Evolutionary conservation across 2,113 vertebrate species (phyloP).

Genomic region (Centrocercus urophasianus): DNA sequence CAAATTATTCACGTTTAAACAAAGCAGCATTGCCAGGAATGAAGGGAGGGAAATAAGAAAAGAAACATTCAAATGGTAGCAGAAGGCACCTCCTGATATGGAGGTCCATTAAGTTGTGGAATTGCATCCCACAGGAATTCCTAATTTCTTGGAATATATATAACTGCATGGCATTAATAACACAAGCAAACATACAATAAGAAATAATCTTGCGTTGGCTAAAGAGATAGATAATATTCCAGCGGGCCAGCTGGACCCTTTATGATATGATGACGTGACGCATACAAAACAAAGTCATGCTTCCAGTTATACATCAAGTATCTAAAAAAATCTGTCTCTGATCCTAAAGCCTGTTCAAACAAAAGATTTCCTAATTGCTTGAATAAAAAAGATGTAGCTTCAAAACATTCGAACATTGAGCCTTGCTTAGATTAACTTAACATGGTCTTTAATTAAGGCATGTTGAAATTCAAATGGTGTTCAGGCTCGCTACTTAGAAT

Average conservation of each 20-base stretch:
- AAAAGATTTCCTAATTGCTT: slow-evolving; percentile 2
- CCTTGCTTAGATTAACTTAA: not conserved
- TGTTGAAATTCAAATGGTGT: not conserved
- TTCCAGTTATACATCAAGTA: not conserved
- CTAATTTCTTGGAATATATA: slow-evolving; percentile 25
- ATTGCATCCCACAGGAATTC: slow-evolving; percentile 41
- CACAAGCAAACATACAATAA: slow-evolving; percentile 4
- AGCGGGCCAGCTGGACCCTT: slow-evolving; percentile 11
- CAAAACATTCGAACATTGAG: not conserved
- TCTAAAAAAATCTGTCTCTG: not conserved
- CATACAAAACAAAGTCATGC: not conserved
- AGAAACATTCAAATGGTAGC: slow-evolving; percentile 40
- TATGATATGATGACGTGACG: not conserved
- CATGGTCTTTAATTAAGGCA: not conserved
- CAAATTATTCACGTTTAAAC: slow-evolving; percentile 57
- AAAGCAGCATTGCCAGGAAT: slow-evolving; percentile 13
- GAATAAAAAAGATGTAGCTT: not conserved
- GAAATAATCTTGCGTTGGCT: slow-evolving; percentile 35
- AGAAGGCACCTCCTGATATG: slow-evolving; percentile 52
- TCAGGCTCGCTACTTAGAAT: not conserved
- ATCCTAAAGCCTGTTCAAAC: not conserved
- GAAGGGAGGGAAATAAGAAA: slow-evolving; percentile 51
- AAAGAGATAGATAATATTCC: slow-evolving; percentile 27
- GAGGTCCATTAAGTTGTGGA: slow-evolving; percentile 47
- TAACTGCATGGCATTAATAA: slow-evolving; percentile 25